Evolutionary conservation across 2,113 vertebrate genomes (phyloP), one percentile per base, ranked within the genome.

Genomic region (Butastur rufipennis): DNA sequence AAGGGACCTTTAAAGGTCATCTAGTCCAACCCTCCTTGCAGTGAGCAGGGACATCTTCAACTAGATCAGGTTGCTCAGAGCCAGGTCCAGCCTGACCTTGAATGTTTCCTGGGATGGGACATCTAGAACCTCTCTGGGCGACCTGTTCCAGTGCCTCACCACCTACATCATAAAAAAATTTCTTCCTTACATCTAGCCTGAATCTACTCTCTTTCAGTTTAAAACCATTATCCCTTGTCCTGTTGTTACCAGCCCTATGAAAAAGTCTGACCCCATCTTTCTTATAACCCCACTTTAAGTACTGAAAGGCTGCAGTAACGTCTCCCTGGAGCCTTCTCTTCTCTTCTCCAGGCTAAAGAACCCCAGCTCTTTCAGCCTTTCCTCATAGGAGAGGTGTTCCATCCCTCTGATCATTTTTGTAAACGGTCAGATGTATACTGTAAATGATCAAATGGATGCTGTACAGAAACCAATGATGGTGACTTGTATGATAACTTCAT

Each of bases 181-280:
- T 50, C 19, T 63, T 71, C 12, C 67, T 56, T 74, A 1, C 27
- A 16, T n/a, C 16, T 52, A 47, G 22, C 21, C 31, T 59, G 22
- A 53, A 53, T 47, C 48, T 40, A 11, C 14, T 9, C 25, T 52
- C 19, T 47, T 81, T 9, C 73, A 55, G 40, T 53, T 56, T 80
- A 63, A 67, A 88, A 36, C 34, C 5, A 7, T 38, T 38, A 29
- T 22, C 34, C 21, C 15, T 56, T 45, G 42, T 80, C 21, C 13
- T 71, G 0, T 43, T 3, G 2, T 13, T 43, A 5, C 22, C 1
- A 2, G 11, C 23, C 12, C 18, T 42, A 1, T 7, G 80, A 34
- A 38, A 63, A 74, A 42, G 29, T 53, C 31, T 65, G 29, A 38
- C 31, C 14, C 48, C 7, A 13, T 68, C 34, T 88, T 68, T 88